Evolutionary conservation across 2,113 vertebrate species (phyloP), one percentile per base, ranked within the genome.

Genomic region (Bambusicola thoracicus): DNA sequence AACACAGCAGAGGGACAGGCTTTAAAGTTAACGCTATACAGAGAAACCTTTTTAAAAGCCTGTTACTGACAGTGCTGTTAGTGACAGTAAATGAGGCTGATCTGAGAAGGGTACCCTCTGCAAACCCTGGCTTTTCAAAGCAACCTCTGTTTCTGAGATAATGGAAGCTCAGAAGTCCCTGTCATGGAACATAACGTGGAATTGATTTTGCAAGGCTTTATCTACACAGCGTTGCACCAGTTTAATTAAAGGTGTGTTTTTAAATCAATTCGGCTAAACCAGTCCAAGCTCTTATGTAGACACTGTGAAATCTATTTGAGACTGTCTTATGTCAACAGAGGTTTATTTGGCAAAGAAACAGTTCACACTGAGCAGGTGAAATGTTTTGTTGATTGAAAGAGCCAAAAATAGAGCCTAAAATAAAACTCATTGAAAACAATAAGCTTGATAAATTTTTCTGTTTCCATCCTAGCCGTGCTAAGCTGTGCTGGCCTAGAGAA

Each of bases 221-320:
- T 87, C 95, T 92, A 89, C 78, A 69, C 75, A 7, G 82, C 87
- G 87, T 76, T 80, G 61, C 67, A 87, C 49, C 67, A 65, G 56
- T 91, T 97, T 92, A 96, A 95, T 96, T 96, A 89, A 93, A 94
- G 91, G 93, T 94, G 91, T 92, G 89, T 63, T 92, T 93, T 82
- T 3, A 91, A 93, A 96, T 95, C 94, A 80, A 95, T 91, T 48
- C 32, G 70, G 79, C 70, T 97, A 95, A 96, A 96, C 67, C 85
- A 94, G 89, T 89, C 79, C 68, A 78, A 89, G 72, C 79, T 89
- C 49, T 81, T 77, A 65, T 51, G 87, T 83, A 73, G 89, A 95
- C 91, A 87, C 46, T 91, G 81, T 40, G 34, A 80, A 95, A 96
- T 94, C 0, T 10, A 94, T 96, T 40, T 85, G 76, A 72, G 88